phyloP scores from a whole-genome alignment of 2,888 invertebrate species.

The Stomorhina lunata region DNA sequence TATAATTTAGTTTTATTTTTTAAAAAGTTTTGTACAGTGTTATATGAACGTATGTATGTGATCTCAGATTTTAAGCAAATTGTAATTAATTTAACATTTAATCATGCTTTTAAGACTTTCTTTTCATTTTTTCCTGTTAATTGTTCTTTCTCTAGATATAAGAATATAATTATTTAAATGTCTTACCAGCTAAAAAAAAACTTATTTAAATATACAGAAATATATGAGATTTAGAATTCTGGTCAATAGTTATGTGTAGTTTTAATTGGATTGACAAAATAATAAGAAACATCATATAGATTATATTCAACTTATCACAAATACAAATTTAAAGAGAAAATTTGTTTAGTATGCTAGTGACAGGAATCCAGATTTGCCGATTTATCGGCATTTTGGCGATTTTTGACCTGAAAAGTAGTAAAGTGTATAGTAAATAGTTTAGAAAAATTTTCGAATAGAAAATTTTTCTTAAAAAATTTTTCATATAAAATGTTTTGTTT shows the following conservation, averaged over 20 bases:
- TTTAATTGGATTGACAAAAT: background rate
- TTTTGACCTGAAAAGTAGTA: too few species aligned
- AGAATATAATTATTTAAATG: background rate
- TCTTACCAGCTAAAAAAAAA: too few species aligned
- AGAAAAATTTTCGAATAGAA: too few species aligned
- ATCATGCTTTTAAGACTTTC: conserved; percentile 6
- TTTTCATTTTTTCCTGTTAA: background rate
- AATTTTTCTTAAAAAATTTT: too few species aligned
- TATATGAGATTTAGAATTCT: background rate
- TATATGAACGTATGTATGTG: conserved; percentile 35
- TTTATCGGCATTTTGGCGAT: too few species aligned
- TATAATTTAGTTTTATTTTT: conserved; percentile 15
- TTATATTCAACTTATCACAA: background rate
- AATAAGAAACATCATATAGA: background rate
- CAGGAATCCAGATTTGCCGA: too few species aligned
- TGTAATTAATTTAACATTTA: background rate
- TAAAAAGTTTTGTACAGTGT: background rate
- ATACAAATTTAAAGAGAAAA: too few species aligned
- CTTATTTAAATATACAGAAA: too few species aligned
- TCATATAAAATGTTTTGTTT: too few species aligned
- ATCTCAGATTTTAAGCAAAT: conserved; percentile 60
- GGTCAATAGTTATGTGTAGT: background rate
- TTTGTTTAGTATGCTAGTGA: too few species aligned
- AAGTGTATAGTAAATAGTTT: too few species aligned
- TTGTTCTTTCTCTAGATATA: background rate